phyloP scores from a whole-genome alignment of 30 jellyfish, hydroid and myxozoan species.

The Hydra vulgaris region DNA sequence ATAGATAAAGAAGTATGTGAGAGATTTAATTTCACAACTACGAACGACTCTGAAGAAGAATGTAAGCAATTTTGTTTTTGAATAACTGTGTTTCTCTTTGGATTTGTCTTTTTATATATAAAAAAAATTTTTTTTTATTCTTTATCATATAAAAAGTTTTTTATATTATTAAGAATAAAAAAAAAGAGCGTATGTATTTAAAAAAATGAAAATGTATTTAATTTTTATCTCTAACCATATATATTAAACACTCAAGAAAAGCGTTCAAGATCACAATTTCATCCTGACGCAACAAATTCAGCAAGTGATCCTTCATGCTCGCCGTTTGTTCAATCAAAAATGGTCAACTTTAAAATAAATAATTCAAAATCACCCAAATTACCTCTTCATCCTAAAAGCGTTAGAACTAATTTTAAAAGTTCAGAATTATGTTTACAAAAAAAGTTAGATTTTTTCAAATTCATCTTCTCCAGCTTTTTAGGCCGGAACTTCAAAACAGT shows the following conservation, averaged over 20 bases:
- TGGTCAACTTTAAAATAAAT: background rate
- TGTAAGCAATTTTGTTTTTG: background rate
- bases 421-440: background rate
- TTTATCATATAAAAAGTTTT: too few relatives aligned
- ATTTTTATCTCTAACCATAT: background rate
- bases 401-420: background rate
- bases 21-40: background rate
- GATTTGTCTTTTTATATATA: too few relatives aligned
- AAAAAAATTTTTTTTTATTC: too few relatives aligned
- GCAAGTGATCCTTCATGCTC: background rate
- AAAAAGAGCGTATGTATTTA: background rate
- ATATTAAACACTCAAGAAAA: background rate
- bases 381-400: background rate
- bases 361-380: background rate
- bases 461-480: background rate
- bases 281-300: background rate
- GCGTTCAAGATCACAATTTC: background rate
- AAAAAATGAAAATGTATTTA: too few relatives aligned
- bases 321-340: background rate
- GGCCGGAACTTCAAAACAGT: background rate
- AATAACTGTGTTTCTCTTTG: background rate
- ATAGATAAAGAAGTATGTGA: background rate
- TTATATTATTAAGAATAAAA: too few relatives aligned
- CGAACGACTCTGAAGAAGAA: background rate
- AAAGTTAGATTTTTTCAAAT: background rate